Base-by-base conservation (phyloP, 2,888 invertebrate species). In the Eristalis pertinax region DNA sequence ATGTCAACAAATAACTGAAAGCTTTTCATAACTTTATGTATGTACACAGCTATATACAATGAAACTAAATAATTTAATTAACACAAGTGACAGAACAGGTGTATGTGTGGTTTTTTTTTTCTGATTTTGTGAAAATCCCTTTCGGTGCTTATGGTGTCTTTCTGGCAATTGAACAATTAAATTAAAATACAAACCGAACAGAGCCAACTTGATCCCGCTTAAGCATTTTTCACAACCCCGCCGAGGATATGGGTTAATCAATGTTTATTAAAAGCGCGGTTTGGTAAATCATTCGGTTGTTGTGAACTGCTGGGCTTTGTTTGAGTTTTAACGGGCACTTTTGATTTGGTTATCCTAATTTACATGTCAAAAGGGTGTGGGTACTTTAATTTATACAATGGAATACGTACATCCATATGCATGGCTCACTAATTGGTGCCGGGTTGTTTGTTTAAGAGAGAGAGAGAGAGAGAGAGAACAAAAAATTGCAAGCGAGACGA, bases 261-360 rank as follows among this genome's bases (percentile, higher is more conserved):
- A 29, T 41, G 67, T 68, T 76, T 67, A 60, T 62, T 69, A 64
- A 63, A 78, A 50, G 50, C 50, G 22, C 19, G 43, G 13, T 67
- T 58, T 75, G 62, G 15, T 63, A 11, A 22, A 69, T n/a, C 15
- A 43, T 76, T 15, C 11, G 38, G 11, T 22, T 58, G 38, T 19
- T 22, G 58, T 43, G 29, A 62, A 50, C 50, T 50, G 19, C 50
- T 50, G 50, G 50, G 50, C 50, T 69, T 70, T 70, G 32, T 64
- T 69, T 70, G 56, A 35, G 58, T 50, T 65, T 65, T 13, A 65
- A 60, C 38, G 15, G 38, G 8, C 2, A 8, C 19, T 38, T 79
- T 22, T 65, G 65, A 72, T 79, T 72, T 64, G 15, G 64, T 56
- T 72, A 29, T 50, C 10, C n/a, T 50, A n/a, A 50, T 50, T 50